Percentiles rank a stretch among this genome's conserved stretches.
Evolutionary conservation across 2,888 invertebrate genomes (phyloP).

Genomic region (Clistopyga incitator): DNA sequence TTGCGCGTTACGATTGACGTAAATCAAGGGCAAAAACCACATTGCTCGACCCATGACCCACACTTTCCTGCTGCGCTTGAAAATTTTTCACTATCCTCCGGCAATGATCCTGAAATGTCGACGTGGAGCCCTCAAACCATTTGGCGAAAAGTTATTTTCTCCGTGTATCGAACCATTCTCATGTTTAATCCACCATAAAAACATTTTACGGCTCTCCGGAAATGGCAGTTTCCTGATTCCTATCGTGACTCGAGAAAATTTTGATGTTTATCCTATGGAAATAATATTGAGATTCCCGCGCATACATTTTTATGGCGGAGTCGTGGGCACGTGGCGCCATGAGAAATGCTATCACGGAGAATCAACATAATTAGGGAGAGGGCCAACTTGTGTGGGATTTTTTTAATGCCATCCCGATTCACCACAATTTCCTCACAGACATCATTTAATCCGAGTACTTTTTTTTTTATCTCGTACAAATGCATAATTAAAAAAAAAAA

Average conservation of each 20-base stretch:
- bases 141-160: not conserved
- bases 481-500: too few species aligned
- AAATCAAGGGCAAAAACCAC: constrained; percentile 24
- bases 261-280: not conserved
- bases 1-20: constrained; percentile 11
- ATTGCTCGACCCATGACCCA: not conserved
- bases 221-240: not conserved
- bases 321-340: not conserved
- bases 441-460: too few species aligned
- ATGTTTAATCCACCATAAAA: constrained; percentile 5
- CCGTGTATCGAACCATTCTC: not conserved
- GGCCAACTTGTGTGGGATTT: too few species aligned
- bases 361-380: not conserved
- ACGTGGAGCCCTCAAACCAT: not conserved
- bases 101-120: constrained; percentile 5
- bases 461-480: too few species aligned
- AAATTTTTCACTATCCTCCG: not conserved
- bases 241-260: not conserved
- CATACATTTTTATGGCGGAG: not conserved
- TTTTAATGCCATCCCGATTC: too few species aligned
- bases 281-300: not conserved
- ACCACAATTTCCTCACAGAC: too few species aligned
- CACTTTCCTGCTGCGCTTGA: not conserved
- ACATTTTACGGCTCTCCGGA: constrained; percentile 4
- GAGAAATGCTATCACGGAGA: not conserved